phyloP scores from a whole-genome alignment of 2,797 vertebrate genomes.

The Eospalax fontanierii region DNA sequence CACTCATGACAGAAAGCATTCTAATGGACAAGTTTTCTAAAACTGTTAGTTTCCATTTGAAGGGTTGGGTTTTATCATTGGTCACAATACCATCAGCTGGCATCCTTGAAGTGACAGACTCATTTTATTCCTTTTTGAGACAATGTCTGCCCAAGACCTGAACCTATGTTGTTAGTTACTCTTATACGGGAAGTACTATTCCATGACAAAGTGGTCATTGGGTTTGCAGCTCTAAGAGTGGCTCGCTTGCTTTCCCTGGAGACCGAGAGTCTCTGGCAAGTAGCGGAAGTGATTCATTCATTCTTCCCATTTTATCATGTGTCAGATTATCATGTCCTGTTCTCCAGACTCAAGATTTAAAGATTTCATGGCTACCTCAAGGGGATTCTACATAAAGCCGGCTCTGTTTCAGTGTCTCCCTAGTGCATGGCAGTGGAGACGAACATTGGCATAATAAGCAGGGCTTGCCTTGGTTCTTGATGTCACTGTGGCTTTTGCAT shows the following conservation, averaged over 20 bases:
- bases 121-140: conserved; percentile 40
- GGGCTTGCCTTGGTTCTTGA: not conserved
- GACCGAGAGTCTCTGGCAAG: not conserved
- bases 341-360: not conserved
- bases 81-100: not conserved
- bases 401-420: not conserved
- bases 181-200: conserved; percentile 15
- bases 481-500: not conserved
- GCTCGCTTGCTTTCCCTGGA: not conserved
- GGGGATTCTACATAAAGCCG: not conserved
- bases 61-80: conserved; percentile 48
- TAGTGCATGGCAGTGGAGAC: not conserved
- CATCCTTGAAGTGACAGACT: conserved; percentile 7
- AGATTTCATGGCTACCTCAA: not conserved
- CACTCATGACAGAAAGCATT: conserved; percentile 2
- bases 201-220: not conserved
- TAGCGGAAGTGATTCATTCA: not conserved
- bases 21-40: conserved; percentile 52
- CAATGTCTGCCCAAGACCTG: not conserved
- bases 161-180: conserved; percentile 31
- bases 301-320: not conserved
- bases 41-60: conserved; percentile 24
- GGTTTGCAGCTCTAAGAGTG: not conserved
- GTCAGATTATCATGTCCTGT: not conserved
- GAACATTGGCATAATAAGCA: too few relatives aligned